phyloP scores from a whole-genome alignment of 2,797 vertebrate genomes.

The Crypturellus tataupa region DNA sequence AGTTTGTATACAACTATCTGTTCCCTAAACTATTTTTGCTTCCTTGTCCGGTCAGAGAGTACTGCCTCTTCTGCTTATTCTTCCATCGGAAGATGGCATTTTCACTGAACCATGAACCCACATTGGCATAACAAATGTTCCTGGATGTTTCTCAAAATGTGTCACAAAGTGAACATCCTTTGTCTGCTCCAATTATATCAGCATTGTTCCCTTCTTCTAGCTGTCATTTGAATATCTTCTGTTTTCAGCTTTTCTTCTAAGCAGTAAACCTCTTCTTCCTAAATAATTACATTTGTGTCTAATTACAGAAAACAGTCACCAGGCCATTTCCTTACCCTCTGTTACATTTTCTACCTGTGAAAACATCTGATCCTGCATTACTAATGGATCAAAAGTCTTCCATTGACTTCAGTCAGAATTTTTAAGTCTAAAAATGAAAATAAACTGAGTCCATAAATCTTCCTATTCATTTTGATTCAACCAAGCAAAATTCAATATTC shows the following conservation, averaged over 20 bases:
- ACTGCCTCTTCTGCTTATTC: slow-evolving; percentile 51
- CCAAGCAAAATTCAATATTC: neutral
- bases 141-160: slow-evolving; percentile 73
- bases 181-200: slow-evolving; percentile 67
- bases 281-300: slow-evolving; percentile 54
- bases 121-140: slow-evolving; percentile 72
- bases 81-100: slow-evolving; percentile 63
- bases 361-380: neutral
- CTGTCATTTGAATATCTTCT: slow-evolving; percentile 70
- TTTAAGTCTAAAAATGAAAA: slow-evolving; percentile 1
- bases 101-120: slow-evolving; percentile 73
- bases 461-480: slow-evolving; percentile 5
- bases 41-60: neutral
- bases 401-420: slow-evolving; percentile 3
- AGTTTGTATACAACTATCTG: neutral
- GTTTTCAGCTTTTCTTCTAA: slow-evolving; percentile 56
- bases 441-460: neutral
- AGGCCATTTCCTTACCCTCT: neutral
- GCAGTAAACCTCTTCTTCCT: slow-evolving; percentile 56
- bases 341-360: neutral
- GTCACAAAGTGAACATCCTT: slow-evolving; percentile 73
- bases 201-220: slow-evolving; percentile 68
- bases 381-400: slow-evolving; percentile 37
- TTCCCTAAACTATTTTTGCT: slow-evolving; percentile 36
- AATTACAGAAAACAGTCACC: slow-evolving; percentile 49